These are phyloP conservation scores for Ceratotherium simum DNA, from an alignment of 2,113 vertebrate species.

Conservation along the genomic window DNA sequence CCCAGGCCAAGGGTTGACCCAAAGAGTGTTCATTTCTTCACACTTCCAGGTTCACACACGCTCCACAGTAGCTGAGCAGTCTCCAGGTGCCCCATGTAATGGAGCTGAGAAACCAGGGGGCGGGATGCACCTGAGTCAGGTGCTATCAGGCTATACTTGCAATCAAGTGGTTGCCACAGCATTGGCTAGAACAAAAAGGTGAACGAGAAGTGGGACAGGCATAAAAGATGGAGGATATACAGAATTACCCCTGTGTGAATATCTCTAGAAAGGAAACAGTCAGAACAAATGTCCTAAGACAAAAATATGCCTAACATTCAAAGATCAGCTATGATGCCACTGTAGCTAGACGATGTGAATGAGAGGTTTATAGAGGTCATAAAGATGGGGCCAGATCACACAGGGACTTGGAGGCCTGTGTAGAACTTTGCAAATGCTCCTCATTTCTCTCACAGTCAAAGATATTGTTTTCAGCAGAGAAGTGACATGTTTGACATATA, in stretches of 20 bases:
- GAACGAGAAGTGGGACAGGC: neutral
- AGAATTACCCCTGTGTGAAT: neutral
- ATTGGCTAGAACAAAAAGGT: neutral
- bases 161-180: neutral
- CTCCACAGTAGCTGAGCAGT: neutral
- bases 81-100: neutral
- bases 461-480: neutral
- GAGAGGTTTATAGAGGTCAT: neutral
- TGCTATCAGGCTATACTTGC: neutral
- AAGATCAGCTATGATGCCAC: neutral
- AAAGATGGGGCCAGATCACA: fast-evolving
- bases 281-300: neutral
- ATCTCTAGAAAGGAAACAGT: neutral
- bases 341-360: neutral
- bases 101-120: neutral
- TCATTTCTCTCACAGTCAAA: neutral
- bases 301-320: neutral
- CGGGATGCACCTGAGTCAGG: neutral
- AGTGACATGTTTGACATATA: neutral
- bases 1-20: neutral
- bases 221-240: neutral
- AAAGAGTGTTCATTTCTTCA: neutral
- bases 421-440: neutral
- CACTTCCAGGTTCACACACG: neutral
- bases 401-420: neutral